A percentile compares a stretch with the other conserved stretches of the same genome.
Evolutionary conservation across 1,140 invertebrate species (phyloP).

Genomic region (Dermatophagoides farinae): DNA sequence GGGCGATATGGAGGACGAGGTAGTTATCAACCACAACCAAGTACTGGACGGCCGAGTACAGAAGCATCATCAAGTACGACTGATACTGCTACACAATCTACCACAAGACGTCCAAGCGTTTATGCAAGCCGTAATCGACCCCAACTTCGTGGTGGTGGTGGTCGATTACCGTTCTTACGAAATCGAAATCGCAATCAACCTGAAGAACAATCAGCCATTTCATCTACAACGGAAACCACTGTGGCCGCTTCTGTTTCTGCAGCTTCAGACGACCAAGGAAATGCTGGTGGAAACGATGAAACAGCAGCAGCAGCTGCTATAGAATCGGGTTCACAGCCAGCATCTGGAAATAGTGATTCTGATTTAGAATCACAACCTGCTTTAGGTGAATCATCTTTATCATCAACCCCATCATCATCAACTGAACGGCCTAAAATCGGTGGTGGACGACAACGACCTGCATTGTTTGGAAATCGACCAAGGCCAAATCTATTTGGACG

Average conservation of each 20-base stretch:
- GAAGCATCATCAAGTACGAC: neutral
- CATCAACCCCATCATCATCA: neutral
- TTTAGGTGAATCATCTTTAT: neutral
- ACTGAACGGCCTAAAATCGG: neutral
- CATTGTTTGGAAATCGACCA: conserved; percentile 1
- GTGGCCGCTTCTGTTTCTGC: neutral
- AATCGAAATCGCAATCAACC: neutral
- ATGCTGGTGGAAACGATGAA: neutral
- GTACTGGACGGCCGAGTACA: neutral
- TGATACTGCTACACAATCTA: neutral
- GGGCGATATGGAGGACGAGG: neutral
- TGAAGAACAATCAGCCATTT: neutral
- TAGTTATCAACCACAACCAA: neutral
- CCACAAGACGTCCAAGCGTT: neutral
- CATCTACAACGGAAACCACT: neutral
- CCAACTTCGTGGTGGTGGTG: neutral
- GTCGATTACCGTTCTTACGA: neutral
- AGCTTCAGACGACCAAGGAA: neutral
- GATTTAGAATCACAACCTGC: neutral
- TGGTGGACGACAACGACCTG: neutral
- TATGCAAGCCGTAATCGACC: neutral
- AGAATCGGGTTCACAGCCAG: neutral
- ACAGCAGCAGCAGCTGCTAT: neutral
- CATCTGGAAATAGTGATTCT: neutral
- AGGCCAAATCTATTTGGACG: conserved; percentile 7